These are phyloP conservation scores for Hemibagrus guttatus DNA, from an alignment of 2,797 vertebrate genomes.

Conservation along the genomic window DNA sequence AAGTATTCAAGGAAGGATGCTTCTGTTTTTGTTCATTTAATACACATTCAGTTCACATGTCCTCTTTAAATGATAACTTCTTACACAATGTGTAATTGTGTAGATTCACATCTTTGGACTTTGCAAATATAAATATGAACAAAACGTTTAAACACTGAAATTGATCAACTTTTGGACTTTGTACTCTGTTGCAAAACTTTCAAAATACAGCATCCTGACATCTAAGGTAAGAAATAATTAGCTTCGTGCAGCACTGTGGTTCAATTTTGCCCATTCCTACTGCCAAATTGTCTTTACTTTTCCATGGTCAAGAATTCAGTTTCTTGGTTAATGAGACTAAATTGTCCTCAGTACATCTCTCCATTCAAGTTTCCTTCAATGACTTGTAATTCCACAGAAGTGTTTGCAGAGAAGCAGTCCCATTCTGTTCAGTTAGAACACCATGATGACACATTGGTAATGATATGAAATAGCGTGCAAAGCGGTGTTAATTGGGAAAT, in stretches of 20 bases:
- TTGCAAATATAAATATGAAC: background rate
- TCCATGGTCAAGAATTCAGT: background rate
- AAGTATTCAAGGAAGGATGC: background rate
- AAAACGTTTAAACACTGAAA: background rate
- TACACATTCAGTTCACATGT: background rate
- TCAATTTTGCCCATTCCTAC: background rate
- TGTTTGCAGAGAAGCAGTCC: background rate
- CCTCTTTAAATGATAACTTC: background rate
- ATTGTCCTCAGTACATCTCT: background rate
- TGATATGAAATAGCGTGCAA: background rate
- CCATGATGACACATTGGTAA: background rate
- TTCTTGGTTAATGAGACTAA: constrained; percentile 3
- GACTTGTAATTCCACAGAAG: background rate
- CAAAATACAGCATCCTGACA: background rate
- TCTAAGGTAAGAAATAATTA: background rate
- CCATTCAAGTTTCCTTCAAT: background rate
- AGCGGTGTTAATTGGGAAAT: background rate
- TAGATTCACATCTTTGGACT: background rate
- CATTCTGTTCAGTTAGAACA: background rate
- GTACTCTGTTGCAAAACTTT: background rate
- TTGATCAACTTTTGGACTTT: background rate
- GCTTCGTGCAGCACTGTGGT: background rate
- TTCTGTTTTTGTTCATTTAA: background rate
- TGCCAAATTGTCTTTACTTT: background rate
- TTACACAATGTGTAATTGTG: background rate